Evolutionary conservation across 2,113 vertebrate genomes (phyloP).

Genomic region (Colinus virginianus): DNA sequence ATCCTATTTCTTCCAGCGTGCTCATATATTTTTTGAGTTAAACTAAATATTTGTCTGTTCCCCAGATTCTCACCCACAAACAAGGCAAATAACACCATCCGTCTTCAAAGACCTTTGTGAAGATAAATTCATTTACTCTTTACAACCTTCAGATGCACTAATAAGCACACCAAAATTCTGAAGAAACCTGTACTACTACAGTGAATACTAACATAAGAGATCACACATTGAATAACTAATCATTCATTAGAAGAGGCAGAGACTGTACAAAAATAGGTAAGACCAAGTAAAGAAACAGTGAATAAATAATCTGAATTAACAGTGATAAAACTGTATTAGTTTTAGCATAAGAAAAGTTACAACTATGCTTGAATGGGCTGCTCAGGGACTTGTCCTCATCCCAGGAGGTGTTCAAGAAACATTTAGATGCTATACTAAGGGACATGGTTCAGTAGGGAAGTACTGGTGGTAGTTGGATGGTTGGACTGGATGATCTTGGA

Average conservation of each 20-base stretch:
- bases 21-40: background rate
- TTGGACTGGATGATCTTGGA: no score
- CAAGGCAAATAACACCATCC: background rate
- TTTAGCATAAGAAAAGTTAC: background rate
- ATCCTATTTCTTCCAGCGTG: background rate
- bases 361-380: no score
- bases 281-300: background rate
- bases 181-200: background rate
- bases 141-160: background rate
- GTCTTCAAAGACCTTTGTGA: background rate
- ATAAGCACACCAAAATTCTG: background rate
- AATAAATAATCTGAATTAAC: background rate
- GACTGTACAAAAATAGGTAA: background rate
- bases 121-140: background rate
- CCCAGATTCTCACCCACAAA: background rate
- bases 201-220: background rate
- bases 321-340: background rate
- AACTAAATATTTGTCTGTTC: background rate
- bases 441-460: no score
- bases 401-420: no score
- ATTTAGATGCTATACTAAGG: no score
- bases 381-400: no score
- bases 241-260: slow-evolving; percentile 2
- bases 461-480: no score
- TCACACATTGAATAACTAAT: background rate